These are phyloP conservation scores for Samia ricini DNA, from an alignment of 1,140 invertebrate genomes.

Conservation along the genomic window DNA sequence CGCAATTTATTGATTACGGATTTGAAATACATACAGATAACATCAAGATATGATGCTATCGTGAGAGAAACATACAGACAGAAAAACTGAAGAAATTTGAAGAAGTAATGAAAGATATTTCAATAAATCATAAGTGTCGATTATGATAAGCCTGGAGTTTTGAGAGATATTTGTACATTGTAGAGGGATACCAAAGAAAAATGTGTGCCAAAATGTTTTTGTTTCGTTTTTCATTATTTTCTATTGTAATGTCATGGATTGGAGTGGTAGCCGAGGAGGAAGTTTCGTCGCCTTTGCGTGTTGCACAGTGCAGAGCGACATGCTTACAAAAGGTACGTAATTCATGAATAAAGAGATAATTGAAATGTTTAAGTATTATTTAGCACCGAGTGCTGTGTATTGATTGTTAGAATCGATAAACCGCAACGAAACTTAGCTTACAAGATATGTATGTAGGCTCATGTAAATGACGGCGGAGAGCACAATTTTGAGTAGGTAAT, in stretches of 20 bases:
- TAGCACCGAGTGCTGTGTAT: too few species aligned
- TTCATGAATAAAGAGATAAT: background rate
- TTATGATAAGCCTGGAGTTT: constrained; percentile 64
- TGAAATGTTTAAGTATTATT: too few species aligned
- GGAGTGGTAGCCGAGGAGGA: constrained; percentile 76
- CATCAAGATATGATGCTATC: constrained; percentile 36
- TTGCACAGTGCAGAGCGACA: constrained; percentile 82
- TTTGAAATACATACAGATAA: constrained; percentile 12
- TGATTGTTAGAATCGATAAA: too few species aligned
- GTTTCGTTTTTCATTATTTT: constrained; percentile 71
- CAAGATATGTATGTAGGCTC: too few species aligned
- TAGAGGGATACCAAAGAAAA: constrained; percentile 68
- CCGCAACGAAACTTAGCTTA: too few species aligned
- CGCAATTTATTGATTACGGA: constrained; percentile 19
- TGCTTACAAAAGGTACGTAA: constrained; percentile 81
- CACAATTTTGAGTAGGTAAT: too few species aligned
- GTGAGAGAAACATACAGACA: constrained; percentile 30
- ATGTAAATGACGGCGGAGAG: too few species aligned
- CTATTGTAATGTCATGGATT: constrained; percentile 65
- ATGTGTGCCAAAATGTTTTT: constrained; percentile 76
- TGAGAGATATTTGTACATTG: constrained; percentile 41
- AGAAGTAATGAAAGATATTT: constrained; percentile 42
- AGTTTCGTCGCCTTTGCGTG: constrained; percentile 81
- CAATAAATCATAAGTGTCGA: constrained; percentile 49
- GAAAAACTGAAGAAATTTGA: constrained; percentile 21